These are phyloP conservation scores for Poeciliopsis gracilis DNA, from an alignment of 2,797 vertebrate genomes.

Conservation along the genomic window DNA sequence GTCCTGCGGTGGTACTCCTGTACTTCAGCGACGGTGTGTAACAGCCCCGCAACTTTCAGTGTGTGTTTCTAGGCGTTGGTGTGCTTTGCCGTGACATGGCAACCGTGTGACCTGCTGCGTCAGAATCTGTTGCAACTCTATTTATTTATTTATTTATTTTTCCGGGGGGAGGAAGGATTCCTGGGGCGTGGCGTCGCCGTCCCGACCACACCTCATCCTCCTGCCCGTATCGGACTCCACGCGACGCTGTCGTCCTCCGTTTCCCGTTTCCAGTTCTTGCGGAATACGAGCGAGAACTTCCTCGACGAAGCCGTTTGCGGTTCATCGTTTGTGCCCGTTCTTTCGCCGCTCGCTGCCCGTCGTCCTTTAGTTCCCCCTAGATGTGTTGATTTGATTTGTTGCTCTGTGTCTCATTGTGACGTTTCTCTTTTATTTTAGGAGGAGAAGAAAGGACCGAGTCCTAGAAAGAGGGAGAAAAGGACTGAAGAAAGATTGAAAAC, in stretches of 20 bases:
- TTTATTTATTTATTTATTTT: background rate
- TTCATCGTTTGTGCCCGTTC: background rate
- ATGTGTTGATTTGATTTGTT: background rate
- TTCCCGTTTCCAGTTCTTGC: conserved; percentile 5
- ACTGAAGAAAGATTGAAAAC: background rate
- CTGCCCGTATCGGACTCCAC: background rate
- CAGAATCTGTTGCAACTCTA: conserved; percentile 19
- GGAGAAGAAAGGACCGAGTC: background rate
- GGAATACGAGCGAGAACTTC: conserved; percentile 9
- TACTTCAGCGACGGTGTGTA: conserved; percentile 46
- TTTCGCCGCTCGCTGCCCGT: background rate
- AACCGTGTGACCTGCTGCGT: conserved; percentile 61
- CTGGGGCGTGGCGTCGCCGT: conserved; percentile 46
- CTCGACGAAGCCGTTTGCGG: background rate
- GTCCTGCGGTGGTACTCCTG: conserved; percentile 58
- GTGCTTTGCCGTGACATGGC: conserved; percentile 57
- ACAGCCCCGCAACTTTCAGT: conserved; percentile 34
- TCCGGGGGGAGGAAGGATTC: conserved; percentile 27
- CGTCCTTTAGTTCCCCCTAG: background rate
- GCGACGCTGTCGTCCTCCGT: conserved; percentile 14
- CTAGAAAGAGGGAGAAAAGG: background rate
- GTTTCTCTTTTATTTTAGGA: background rate
- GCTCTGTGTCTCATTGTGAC: background rate
- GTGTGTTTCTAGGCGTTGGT: conserved; percentile 33
- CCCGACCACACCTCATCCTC: conserved; percentile 43